Conservation (phyloP, 2,888 invertebrate species). For the Hyalella azteca region DNA sequence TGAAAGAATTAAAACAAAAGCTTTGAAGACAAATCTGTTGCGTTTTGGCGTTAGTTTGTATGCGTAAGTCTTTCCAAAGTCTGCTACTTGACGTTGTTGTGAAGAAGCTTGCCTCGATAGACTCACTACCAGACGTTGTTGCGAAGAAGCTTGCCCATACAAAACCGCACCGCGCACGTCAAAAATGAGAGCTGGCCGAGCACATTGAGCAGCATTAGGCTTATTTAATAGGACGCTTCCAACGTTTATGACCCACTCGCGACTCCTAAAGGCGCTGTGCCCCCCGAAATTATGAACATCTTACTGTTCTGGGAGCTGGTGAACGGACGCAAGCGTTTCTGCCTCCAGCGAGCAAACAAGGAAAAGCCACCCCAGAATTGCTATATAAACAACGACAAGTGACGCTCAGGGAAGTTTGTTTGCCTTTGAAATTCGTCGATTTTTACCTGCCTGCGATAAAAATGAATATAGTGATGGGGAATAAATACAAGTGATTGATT, state of each 20-base stretch:
- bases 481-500: too few species aligned
- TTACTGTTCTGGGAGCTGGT: neutral
- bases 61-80: too few species aligned
- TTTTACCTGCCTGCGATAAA: neutral
- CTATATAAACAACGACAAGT: slow-evolving; percentile 3
- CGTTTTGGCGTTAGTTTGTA: too few species aligned
- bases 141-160: too few species aligned
- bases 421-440: neutral
- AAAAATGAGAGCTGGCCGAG: neutral
- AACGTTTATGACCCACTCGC: slow-evolving; percentile 20
- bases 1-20: too few species aligned
- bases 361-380: slow-evolving; percentile 6
- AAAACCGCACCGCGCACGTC: too few species aligned
- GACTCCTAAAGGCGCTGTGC: slow-evolving; percentile 9
- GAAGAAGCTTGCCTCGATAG: too few species aligned
- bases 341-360: neutral
- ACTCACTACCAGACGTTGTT: too few species aligned
- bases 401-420: neutral
- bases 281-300: slow-evolving; percentile 16
- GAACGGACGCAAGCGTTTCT: neutral
- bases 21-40: too few species aligned
- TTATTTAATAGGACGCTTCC: slow-evolving; percentile 14
- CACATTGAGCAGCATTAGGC: slow-evolving; percentile 22
- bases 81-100: too few species aligned
- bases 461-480: neutral